Percentiles rank a stretch among this genome's conserved stretches.
These are phyloP conservation scores for Parthenolecanium corni DNA, from an alignment of 2,888 invertebrate species.

Conservation along the genomic window DNA sequence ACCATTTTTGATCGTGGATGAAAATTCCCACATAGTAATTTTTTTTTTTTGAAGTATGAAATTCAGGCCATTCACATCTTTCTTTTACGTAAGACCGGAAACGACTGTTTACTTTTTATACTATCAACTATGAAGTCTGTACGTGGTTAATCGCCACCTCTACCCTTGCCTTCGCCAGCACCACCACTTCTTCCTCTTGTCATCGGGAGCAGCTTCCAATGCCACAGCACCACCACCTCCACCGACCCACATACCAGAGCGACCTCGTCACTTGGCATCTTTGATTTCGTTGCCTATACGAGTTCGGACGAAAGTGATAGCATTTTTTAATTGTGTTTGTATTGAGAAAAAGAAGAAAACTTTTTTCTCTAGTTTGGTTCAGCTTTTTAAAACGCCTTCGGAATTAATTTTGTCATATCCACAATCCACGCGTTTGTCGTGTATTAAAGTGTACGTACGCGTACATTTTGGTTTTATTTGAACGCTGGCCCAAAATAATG, in stretches of 20 bases:
- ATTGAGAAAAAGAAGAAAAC: too few relatives aligned
- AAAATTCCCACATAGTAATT: conserved; percentile 20
- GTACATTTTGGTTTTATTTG: too few relatives aligned
- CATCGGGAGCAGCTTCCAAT: too few relatives aligned
- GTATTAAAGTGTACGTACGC: too few relatives aligned
- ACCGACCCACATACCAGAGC: not conserved
- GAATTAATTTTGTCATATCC: too few relatives aligned
- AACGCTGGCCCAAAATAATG: too few relatives aligned
- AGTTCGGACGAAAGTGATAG: too few relatives aligned
- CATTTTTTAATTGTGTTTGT: too few relatives aligned
- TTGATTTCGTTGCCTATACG: too few relatives aligned
- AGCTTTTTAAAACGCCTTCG: too few relatives aligned
- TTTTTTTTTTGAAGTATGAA: conserved; percentile 13
- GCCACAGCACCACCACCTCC: not conserved
- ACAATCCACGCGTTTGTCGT: too few relatives aligned
- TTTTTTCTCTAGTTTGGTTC: too few relatives aligned
- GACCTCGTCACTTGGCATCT: not conserved
- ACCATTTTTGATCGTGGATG: conserved; percentile 16
- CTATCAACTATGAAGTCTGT: not conserved
- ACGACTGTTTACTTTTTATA: conserved; percentile 21
- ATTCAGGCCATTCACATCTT: conserved; percentile 24
- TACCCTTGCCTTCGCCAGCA: not conserved
- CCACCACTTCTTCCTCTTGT: not conserved
- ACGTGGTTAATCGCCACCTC: not conserved
- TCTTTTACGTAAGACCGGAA: conserved; percentile 19